A percentile compares a stretch with the other conserved stretches of the same genome.
Conservation (phyloP, 1,140 invertebrate genomes). For the Drosophila cardini region DNA sequence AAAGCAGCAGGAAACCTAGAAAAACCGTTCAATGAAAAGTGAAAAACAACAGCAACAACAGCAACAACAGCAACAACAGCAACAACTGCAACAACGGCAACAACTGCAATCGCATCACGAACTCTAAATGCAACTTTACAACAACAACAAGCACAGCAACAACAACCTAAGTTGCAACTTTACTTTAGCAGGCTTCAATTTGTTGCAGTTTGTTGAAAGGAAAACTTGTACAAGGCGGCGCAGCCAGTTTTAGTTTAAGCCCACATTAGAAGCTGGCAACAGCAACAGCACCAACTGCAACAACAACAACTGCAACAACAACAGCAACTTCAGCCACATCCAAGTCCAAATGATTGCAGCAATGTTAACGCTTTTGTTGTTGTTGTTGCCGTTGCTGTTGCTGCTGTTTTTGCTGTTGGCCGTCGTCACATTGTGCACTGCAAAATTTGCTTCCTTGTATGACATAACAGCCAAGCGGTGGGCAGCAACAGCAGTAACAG, state of each 20-base stretch:
- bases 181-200: constrained; percentile 27
- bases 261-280: constrained; percentile 44
- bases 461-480: constrained; percentile 70
- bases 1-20: constrained; percentile 82
- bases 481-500: constrained; percentile 17
- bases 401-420: constrained; percentile 54
- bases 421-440: constrained; percentile 49
- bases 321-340: constrained; percentile 15
- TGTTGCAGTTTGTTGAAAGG: constrained; percentile 53
- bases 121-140: constrained; percentile 43
- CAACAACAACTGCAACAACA: constrained; percentile 22
- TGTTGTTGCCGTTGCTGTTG: constrained; percentile 6
- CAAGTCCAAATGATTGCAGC: constrained; percentile 55
- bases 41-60: constrained; percentile 41
- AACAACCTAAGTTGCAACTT: constrained; percentile 13
- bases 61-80: constrained; percentile 3
- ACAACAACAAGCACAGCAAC: neutral
- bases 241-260: constrained; percentile 39
- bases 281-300: constrained; percentile 37
- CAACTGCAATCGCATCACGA: constrained; percentile 57
- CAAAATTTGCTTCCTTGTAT: constrained; percentile 78
- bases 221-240: constrained; percentile 63
- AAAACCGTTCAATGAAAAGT: constrained; percentile 71
- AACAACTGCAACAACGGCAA: constrained; percentile 17
- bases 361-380: constrained; percentile 48